These are phyloP conservation scores for Sturnus vulgaris DNA, from an alignment of 2,113 vertebrate species.

Conservation along the genomic window DNA sequence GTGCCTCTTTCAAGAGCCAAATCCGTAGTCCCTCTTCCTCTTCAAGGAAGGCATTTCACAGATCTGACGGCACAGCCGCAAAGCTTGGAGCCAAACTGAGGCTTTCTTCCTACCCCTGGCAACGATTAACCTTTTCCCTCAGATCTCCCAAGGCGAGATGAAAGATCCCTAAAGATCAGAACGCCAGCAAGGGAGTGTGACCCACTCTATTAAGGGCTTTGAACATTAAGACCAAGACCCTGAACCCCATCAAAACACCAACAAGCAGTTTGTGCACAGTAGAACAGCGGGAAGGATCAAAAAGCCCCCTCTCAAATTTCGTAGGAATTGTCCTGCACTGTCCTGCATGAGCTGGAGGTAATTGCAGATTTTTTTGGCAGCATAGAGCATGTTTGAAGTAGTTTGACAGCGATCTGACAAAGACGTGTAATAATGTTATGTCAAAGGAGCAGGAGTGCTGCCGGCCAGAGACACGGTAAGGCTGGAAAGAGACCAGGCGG, in stretches of 20 bases:
- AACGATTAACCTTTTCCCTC: constrained; percentile 44
- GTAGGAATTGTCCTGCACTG: neutral
- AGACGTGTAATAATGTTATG: neutral
- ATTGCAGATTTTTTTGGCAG: neutral
- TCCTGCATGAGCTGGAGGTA: neutral
- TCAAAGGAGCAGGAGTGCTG: neutral
- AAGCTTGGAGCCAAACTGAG: neutral
- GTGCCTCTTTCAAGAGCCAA: neutral
- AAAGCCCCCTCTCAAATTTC: neutral
- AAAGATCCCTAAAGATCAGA: constrained; percentile 53
- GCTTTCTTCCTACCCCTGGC: neutral
- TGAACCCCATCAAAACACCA: constrained; percentile 42
- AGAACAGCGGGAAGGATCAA: neutral
- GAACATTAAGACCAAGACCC: neutral
- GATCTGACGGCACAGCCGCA: neutral
- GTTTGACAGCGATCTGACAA: neutral
- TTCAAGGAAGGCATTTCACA: constrained; percentile 1
- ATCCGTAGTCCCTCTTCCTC: neutral
- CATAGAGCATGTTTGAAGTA: neutral
- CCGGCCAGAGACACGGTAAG: neutral
- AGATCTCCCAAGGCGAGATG: neutral
- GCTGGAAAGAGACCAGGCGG: neutral
- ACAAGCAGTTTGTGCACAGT: neutral
- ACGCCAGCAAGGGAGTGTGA: constrained; percentile 14
- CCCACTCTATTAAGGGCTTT: constrained; percentile 37